These are phyloP conservation scores for Oreochromis mossambicus DNA, from an alignment of 2,797 vertebrate species.

Conservation along the genomic window DNA sequence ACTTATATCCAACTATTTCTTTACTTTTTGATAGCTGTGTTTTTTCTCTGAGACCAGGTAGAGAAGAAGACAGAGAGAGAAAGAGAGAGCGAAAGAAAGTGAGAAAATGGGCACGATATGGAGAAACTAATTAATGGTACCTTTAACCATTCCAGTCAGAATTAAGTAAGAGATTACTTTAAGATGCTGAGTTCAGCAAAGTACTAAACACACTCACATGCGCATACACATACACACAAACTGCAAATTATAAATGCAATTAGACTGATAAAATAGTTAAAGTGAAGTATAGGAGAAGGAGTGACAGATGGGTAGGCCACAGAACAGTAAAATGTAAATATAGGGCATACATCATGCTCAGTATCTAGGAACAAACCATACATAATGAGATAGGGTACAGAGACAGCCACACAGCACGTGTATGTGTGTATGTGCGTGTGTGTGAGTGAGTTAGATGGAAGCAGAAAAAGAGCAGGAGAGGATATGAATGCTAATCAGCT, in stretches of 20 bases:
- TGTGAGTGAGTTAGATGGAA: not conserved
- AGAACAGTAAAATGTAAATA: conserved; percentile 8
- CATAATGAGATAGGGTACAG: conserved; percentile 2
- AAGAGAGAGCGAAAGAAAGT: fast-evolving
- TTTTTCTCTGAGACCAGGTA: not conserved
- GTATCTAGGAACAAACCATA: not conserved
- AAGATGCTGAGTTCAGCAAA: conserved; percentile 21
- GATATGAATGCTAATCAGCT: conserved; percentile 54
- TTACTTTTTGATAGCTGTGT: not conserved
- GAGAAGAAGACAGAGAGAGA: not conserved
- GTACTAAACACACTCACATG: not conserved
- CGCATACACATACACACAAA: not conserved
- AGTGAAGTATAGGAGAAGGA: not conserved
- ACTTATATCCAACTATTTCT: not conserved
- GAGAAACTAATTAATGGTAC: not conserved
- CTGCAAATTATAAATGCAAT: conserved; percentile 18
- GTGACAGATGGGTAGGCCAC: not conserved
- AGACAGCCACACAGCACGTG: not conserved
- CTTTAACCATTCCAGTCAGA: conserved; percentile 34
- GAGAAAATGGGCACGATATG: not conserved
- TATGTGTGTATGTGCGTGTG: not conserved
- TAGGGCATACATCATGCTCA: not conserved
- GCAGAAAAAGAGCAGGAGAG: not conserved
- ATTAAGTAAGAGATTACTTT: not conserved
- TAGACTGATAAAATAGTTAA: not conserved